Evolutionary conservation across 35 echinoderm and acorn worm genomes (phyloP).

Genomic region (Lytechinus pictus): DNA sequence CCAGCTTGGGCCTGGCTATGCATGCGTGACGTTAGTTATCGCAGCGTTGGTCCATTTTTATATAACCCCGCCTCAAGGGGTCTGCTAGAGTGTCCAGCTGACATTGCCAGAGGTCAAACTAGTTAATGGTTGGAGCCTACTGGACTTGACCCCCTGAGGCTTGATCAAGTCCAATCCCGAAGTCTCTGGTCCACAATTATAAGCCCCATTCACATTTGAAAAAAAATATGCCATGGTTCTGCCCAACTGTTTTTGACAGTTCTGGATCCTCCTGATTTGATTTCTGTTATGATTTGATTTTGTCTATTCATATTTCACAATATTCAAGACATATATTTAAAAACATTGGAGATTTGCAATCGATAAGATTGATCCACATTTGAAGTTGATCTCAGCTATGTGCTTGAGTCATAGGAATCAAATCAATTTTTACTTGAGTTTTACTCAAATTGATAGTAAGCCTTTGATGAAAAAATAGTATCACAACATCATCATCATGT

Average conservation of each 20-base stretch:
- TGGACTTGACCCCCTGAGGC: slow-evolving; percentile 6
- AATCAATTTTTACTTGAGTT: too few species aligned
- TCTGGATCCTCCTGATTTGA: too few species aligned
- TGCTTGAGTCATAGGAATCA: too few species aligned
- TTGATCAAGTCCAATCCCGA: not conserved
- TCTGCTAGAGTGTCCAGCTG: not conserved
- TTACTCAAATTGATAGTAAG: too few species aligned
- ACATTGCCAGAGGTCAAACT: not conserved
- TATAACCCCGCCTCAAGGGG: slow-evolving; percentile 5
- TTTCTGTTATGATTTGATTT: too few species aligned
- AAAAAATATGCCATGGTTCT: not conserved
- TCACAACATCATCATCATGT: too few species aligned
- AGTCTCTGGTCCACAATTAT: not conserved
- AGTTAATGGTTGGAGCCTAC: not conserved
- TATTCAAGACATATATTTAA: not conserved
- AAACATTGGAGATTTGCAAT: too few species aligned
- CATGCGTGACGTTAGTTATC: not conserved
- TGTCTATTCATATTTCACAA: not conserved
- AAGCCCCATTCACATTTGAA: not conserved
- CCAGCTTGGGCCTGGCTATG: not conserved
- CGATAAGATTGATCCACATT: too few species aligned
- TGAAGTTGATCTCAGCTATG: too few species aligned
- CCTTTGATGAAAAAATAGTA: too few species aligned
- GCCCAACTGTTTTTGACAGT: too few species aligned
- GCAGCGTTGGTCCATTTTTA: not conserved